Evolutionary conservation across 1,140 invertebrate genomes (phyloP).

Genomic region (Bombus impatiens): DNA sequence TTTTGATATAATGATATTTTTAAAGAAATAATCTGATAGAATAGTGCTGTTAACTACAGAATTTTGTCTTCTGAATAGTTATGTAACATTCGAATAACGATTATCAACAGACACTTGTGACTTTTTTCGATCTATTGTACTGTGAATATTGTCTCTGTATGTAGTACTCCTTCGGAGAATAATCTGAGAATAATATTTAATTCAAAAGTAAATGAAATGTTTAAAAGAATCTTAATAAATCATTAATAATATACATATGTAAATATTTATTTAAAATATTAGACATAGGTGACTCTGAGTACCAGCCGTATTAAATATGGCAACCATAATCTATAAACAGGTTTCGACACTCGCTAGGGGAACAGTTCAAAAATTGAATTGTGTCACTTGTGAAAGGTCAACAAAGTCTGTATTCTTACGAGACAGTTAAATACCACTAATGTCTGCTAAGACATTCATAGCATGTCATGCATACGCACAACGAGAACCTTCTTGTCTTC

Average conservation of each 20-base stretch:
- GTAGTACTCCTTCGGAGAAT: background rate
- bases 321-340: background rate
- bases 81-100: conserved; percentile 36
- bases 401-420: no score
- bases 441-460: no score
- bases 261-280: background rate
- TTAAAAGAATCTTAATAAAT: background rate
- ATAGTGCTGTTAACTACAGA: background rate
- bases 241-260: background rate
- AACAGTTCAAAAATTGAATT: no score
- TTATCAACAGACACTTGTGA: conserved; percentile 23
- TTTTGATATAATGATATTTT: no score
- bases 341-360: no score
- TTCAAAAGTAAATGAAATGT: background rate
- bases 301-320: background rate
- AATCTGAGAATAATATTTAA: background rate
- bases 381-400: no score
- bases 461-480: no score
- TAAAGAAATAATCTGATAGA: background rate
- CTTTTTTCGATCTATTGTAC: background rate
- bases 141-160: background rate
- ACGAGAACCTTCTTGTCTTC: no score
- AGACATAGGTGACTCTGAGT: background rate
- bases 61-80: conserved; percentile 26
- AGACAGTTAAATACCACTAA: no score